phyloP scores from a whole-genome alignment of 2,113 vertebrate species.

The Arenaria interpres region DNA sequence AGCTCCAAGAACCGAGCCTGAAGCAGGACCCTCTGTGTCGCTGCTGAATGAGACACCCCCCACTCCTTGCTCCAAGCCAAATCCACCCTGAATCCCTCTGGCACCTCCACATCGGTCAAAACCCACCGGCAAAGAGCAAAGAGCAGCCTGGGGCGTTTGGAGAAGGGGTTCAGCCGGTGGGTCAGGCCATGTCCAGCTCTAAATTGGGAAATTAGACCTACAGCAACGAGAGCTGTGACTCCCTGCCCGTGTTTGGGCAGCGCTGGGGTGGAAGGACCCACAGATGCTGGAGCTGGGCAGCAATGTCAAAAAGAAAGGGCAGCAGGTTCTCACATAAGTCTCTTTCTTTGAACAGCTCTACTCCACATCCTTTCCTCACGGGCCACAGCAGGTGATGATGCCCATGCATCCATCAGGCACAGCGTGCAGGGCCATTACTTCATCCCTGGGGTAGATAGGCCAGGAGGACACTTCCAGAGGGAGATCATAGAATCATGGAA shows the following conservation, averaged over 20 bases:
- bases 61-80: not conserved
- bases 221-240: not conserved
- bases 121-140: rapidly evolving
- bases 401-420: not conserved
- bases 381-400: not conserved
- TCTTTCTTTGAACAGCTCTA: not conserved
- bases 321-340: not conserved
- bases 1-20: not conserved
- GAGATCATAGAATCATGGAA: not conserved
- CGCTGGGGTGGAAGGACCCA: not conserved
- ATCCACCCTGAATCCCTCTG: not conserved
- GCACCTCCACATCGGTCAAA: not conserved
- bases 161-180: not conserved
- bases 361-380: not conserved
- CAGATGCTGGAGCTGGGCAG: not conserved
- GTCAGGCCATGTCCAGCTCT: not conserved
- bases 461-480: not conserved
- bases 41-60: not conserved
- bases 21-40: not conserved
- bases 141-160: not conserved
- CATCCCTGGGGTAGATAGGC: not conserved
- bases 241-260: not conserved
- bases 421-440: not conserved
- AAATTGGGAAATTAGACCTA: not conserved
- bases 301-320: not conserved